phyloP scores from a whole-genome alignment of 2,797 vertebrate genomes.

The Gobionotothen gibberifrons region DNA sequence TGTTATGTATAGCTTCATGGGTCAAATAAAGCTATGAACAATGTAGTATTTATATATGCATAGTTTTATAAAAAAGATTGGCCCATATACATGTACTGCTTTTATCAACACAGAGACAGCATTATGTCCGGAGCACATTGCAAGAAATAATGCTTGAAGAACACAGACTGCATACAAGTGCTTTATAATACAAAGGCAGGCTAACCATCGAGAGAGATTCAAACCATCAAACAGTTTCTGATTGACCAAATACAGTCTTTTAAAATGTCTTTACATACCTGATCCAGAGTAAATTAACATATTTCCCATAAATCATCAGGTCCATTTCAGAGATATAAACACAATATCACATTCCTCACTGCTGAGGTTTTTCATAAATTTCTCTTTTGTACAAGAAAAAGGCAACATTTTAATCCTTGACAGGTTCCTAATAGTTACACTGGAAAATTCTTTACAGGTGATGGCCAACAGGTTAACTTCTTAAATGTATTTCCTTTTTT shows the following conservation, averaged over 20 bases:
- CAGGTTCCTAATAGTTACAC: slow-evolving; percentile 95
- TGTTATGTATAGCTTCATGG: slow-evolving; percentile 93
- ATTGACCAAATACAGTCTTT: slow-evolving; percentile 90
- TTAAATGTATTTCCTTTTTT: slow-evolving; percentile 50
- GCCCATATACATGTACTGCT: slow-evolving; percentile 97
- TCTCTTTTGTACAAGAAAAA: slow-evolving; percentile 99
- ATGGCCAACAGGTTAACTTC: slow-evolving; percentile 87
- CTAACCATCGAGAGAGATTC: slow-evolving; percentile 90
- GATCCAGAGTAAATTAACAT: slow-evolving; percentile 97
- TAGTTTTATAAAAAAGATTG: slow-evolving; percentile 97
- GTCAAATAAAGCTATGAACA: slow-evolving; percentile 99
- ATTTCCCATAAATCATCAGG: slow-evolving; percentile 93
- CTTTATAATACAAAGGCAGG: slow-evolving; percentile 95
- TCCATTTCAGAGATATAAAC: slow-evolving; percentile 98
- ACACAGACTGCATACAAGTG: slow-evolving; percentile 93
- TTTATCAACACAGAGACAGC: slow-evolving; percentile 94
- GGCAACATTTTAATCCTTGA: slow-evolving; percentile 94
- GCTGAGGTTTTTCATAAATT: slow-evolving; percentile 96
- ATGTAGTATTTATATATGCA: slow-evolving; percentile 99
- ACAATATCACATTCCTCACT: slow-evolving; percentile 95
- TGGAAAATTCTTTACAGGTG: slow-evolving; percentile 92
- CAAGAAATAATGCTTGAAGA: slow-evolving; percentile 92
- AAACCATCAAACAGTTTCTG: slow-evolving; percentile 90
- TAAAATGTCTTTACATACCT: slow-evolving; percentile 97
- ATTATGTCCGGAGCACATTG: slow-evolving; percentile 91